Base-by-base conservation (phyloP, 2,113 vertebrate species). In the Clarias batrachus region DNA sequence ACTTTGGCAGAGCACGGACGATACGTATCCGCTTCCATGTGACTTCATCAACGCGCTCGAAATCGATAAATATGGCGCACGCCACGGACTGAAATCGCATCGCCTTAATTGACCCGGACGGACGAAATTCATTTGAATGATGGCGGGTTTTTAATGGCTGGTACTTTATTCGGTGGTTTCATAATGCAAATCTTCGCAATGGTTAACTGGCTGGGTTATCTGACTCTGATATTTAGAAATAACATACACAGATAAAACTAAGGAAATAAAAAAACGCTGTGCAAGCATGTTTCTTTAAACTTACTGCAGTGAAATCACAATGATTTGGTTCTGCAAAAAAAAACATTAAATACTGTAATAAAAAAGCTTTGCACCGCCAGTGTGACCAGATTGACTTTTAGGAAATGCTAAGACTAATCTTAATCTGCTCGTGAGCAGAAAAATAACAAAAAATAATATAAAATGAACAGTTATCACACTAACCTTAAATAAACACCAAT, bases 21-120 rank as follows among this genome's bases (percentile, higher is more conserved):
- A 92, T 94, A 94, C 85, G 89, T 90, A 91, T 92, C 90, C 89
- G 90, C 89, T 91, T 91, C 87, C 88, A 93, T 89, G 87, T 88
- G 92, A 92, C 79, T 90, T 89, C 90, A 92, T 91, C 89, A 93
- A 90, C 90, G 89, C 89, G 86, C 86, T 41, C 4, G 6, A 17
- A 92, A 94, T 94, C 93, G 37, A 94, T 94, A 91, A 86, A 91
- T 91, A 94, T 91, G 86, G 89, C 91, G 92, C 93, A 93, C 93
- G 86, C 89, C 68, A 33, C 86, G 85, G 90, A 91, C 85, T 37
- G 90, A 91, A 89, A 90, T 92, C 92, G 91, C 89, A 93, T 93
- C 91, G 88, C 90, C 92, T 90, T 93, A 94, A 94, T 92, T 93
- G 90, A 94, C 87, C 87, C 71, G 86, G 89, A 87, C 90, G 82